These are phyloP conservation scores for Xylocampa areola DNA, from an alignment of 2,888 invertebrate species.

Conservation along the genomic window DNA sequence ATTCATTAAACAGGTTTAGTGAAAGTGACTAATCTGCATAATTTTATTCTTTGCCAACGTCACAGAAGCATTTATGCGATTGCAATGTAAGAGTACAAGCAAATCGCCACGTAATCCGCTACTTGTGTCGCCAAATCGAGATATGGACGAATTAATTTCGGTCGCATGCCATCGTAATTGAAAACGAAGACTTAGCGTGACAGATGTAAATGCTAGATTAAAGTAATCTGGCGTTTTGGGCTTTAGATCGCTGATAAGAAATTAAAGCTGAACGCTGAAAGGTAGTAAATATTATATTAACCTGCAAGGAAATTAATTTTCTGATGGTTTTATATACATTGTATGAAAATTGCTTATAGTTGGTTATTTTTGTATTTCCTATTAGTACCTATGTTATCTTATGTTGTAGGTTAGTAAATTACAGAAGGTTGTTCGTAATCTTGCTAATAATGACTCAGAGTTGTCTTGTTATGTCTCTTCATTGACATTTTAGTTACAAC, in stretches of 20 bases:
- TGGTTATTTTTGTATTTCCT: too few species aligned
- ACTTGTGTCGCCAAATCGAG: slow-evolving; percentile 81
- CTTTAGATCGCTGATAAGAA: slow-evolving; percentile 48
- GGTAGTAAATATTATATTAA: slow-evolving; percentile 3
- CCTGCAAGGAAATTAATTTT: slow-evolving; percentile 22
- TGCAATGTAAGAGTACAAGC: slow-evolving; percentile 74
- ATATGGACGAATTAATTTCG: slow-evolving; percentile 85
- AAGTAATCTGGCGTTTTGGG: slow-evolving; percentile 56
- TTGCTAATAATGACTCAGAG: too few species aligned
- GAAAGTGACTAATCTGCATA: slow-evolving; percentile 43
- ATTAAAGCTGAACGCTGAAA: slow-evolving; percentile 15
- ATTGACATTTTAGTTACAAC: too few species aligned
- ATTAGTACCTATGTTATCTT: too few species aligned
- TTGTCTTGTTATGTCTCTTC: too few species aligned
- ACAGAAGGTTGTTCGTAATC: too few species aligned
- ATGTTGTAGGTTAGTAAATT: too few species aligned
- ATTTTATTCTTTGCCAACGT: slow-evolving; percentile 68
- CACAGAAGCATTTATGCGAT: slow-evolving; percentile 77
- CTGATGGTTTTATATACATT: neutral
- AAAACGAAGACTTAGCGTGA: slow-evolving; percentile 79
- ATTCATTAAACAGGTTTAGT: too few species aligned
- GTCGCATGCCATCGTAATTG: slow-evolving; percentile 81
- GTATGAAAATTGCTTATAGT: too few species aligned
- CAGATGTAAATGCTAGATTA: slow-evolving; percentile 70
- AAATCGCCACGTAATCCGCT: slow-evolving; percentile 86